Percentiles rank a stretch among this genome's conserved stretches.
phyloP scores from a whole-genome alignment of 2,888 invertebrate genomes.

The Graphium colonna region DNA sequence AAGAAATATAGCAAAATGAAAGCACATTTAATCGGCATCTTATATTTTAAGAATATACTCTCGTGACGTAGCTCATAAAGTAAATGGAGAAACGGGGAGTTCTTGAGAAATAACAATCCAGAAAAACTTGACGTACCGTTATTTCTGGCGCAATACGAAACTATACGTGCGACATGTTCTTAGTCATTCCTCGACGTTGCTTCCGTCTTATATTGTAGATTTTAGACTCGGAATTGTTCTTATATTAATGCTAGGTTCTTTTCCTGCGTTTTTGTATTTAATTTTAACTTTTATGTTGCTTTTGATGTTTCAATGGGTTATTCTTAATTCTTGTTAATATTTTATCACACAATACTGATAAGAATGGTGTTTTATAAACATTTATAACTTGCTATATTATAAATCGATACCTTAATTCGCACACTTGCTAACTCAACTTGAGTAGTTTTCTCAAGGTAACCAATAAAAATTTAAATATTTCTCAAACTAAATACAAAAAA shows the following conservation, averaged over 20 bases:
- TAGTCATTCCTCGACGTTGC: constrained; percentile 3
- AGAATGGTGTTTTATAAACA: neutral
- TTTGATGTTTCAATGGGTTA: neutral
- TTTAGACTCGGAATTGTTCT: neutral
- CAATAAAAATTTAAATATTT: no score
- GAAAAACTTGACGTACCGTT: constrained; percentile 15
- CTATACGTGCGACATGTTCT: constrained; percentile 2
- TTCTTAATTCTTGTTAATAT: no score
- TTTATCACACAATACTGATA: no score
- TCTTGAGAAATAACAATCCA: constrained; percentile 9
- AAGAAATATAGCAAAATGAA: no score
- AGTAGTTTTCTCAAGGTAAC: no score
- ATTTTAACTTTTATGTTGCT: neutral
- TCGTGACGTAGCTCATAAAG: neutral
- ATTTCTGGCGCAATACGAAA: constrained; percentile 2
- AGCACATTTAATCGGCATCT: no score
- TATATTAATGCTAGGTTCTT: neutral
- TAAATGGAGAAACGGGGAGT: constrained; percentile 20
- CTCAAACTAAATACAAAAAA: no score
- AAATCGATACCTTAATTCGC: no score
- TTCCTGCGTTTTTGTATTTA: neutral
- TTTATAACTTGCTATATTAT: no score
- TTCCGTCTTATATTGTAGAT: neutral
- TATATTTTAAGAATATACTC: neutral
- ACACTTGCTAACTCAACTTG: no score